Evolutionary conservation across 2,797 vertebrate genomes (phyloP), one percentile per base, ranked within the genome.

Genomic region (Scolopax rusticola): DNA sequence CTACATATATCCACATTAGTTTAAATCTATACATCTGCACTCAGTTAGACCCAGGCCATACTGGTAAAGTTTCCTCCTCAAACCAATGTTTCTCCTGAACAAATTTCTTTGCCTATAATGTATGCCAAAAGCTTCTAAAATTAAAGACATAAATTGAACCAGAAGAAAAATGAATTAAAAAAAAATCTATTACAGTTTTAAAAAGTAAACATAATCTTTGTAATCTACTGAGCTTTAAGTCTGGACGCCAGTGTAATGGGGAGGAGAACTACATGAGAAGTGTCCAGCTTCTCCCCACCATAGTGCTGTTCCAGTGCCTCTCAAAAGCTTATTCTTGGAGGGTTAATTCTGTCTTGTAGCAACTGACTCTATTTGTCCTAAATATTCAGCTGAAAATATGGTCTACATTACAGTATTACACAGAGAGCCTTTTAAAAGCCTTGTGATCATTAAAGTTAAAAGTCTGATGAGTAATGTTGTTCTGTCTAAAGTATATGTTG

Each of bases 401-500:
- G 97, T 98, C 97, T 97, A 89, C 91, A 97, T 98, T 98, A 98
- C 45, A 94, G 85, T 84, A 91, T 93, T 96, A 93, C 94, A 97
- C 73, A 97, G 94, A 96, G 90, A 95, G 93, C 90, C 97, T 92
- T 96, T 89, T 89, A 91, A 95, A 95, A 95, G 91, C 64, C 71
- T 94, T 97, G 88, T 63, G 54, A 97, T 97, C 96, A 92, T 93
- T 97, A 95, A 97, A 92, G 93, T 94, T 95, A 96, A 96, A 97
- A 97, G 97, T 95, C 81, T 94, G 96, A 97, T 97, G 97, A 98
- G 96, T 98, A 97, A 97, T 97, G 96, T 89, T 91, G 96, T 94
- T 97, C 95, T 94, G 94, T 96, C 97, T 97, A 94, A 96, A 97
- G 97, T 90, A 95, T 96, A 95, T 82, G 67, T 96, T 21, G 16